Evolutionary conservation across 2,113 vertebrate species (phyloP).

Genomic region (Limnothrissa miodon): DNA sequence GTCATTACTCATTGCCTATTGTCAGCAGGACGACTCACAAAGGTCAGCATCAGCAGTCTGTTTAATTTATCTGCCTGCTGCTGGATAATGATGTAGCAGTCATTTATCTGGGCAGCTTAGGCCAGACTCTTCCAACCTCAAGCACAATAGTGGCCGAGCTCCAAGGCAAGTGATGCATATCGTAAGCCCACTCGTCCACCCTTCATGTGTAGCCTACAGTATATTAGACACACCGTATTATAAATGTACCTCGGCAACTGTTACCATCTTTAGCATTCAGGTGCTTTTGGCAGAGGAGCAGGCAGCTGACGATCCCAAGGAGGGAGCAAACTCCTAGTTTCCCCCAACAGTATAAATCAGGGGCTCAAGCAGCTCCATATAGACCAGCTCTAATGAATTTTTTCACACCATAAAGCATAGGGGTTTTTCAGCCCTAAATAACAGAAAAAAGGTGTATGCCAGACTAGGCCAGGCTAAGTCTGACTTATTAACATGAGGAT

Average conservation of each 20-base stretch:
- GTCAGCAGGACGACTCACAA: neutral
- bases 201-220: neutral
- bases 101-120: neutral
- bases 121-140: neutral
- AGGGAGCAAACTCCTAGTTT: too few species aligned
- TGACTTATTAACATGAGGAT: too few species aligned
- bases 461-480: too few species aligned
- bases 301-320: too few species aligned
- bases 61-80: neutral
- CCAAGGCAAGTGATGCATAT: neutral
- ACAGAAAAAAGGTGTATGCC: neutral
- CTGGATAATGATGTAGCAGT: neutral
- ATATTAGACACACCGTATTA: too few species aligned
- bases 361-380: neutral
- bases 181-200: neutral
- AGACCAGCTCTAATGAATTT: neutral
- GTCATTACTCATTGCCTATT: neutral
- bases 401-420: conserved; percentile 4
- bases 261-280: neutral
- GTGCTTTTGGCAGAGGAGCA: too few species aligned
- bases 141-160: neutral
- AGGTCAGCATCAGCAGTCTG: neutral
- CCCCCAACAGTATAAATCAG: neutral
- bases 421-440: neutral
- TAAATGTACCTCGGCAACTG: neutral